phyloP scores from a whole-genome alignment of 2,113 vertebrate species.

The Probosciger aterrimus region DNA sequence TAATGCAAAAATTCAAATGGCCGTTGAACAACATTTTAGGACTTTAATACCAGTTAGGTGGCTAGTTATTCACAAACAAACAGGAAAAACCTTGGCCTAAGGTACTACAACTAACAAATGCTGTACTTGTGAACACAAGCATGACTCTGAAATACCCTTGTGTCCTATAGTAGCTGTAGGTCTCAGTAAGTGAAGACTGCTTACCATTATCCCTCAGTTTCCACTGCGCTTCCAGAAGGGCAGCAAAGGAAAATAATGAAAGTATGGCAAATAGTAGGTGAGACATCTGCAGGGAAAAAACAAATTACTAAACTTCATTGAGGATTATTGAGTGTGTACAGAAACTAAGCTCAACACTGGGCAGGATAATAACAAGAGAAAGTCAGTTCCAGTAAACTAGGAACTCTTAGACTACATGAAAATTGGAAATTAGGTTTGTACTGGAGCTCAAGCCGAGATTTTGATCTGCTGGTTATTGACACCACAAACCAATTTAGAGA shows the following conservation, averaged over 20 bases:
- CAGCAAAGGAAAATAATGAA: slow-evolving; percentile 47
- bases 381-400: neutral
- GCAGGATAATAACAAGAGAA: neutral
- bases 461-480: neutral
- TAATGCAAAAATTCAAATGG: neutral
- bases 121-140: neutral
- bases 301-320: neutral
- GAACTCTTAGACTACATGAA: neutral
- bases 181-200: neutral
- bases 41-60: neutral
- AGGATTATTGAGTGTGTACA: neutral
- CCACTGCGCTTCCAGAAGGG: slow-evolving; percentile 67
- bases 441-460: neutral
- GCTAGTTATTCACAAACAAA: neutral
- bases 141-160: neutral
- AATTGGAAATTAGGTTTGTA: neutral
- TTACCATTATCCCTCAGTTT: slow-evolving; percentile 73
- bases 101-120: neutral
- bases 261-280: slow-evolving; percentile 35
- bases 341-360: neutral
- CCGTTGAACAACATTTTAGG: neutral
- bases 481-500: neutral
- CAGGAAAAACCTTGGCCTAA: neutral
- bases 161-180: neutral
- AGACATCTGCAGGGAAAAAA: slow-evolving; percentile 59